Evolutionary conservation across 1,140 invertebrate species (phyloP).

Genomic region (Drosophila elegans): DNA sequence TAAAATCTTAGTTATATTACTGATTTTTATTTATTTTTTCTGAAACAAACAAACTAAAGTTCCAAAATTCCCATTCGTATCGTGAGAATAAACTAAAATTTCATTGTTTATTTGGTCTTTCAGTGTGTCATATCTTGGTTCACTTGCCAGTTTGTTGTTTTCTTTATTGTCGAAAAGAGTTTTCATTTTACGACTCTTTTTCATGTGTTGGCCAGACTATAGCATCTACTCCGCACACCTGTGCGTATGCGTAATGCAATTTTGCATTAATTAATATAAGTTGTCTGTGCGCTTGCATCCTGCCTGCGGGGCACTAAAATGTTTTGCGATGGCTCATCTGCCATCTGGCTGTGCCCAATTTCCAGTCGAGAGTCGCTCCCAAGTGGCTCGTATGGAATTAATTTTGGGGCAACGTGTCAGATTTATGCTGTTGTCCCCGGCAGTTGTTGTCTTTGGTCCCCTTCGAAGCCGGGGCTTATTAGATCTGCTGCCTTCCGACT

Average conservation of each 20-base stretch:
- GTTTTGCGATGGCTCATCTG: constrained; percentile 62
- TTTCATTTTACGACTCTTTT: constrained; percentile 79
- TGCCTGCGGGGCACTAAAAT: constrained; percentile 62
- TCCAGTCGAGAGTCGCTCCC: constrained; percentile 32
- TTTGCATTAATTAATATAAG: constrained; percentile 79
- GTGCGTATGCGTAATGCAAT: constrained; percentile 81
- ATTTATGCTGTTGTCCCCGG: constrained; percentile 37
- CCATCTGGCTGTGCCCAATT: constrained; percentile 48
- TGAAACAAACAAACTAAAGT: too few relatives aligned
- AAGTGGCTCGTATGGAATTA: constrained; percentile 70
- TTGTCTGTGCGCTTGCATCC: constrained; percentile 30
- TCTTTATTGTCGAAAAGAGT: constrained; percentile 59
- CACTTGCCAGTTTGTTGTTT: constrained; percentile 45
- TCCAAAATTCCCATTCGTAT: too few relatives aligned
- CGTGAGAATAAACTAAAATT: not conserved
- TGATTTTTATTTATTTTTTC: too few relatives aligned
- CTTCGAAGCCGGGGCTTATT: constrained; percentile 35
- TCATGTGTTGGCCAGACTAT: constrained; percentile 35
- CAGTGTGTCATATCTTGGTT: constrained; percentile 9
- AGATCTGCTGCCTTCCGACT: constrained; percentile 36
- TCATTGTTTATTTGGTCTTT: constrained; percentile 1
- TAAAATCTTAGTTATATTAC: too few relatives aligned
- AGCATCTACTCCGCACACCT: constrained; percentile 54
- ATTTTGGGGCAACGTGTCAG: constrained; percentile 75
- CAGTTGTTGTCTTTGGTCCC: not conserved